Evolutionary conservation across 2,888 invertebrate genomes (phyloP).

Genomic region (Pyrrhia umbra): DNA sequence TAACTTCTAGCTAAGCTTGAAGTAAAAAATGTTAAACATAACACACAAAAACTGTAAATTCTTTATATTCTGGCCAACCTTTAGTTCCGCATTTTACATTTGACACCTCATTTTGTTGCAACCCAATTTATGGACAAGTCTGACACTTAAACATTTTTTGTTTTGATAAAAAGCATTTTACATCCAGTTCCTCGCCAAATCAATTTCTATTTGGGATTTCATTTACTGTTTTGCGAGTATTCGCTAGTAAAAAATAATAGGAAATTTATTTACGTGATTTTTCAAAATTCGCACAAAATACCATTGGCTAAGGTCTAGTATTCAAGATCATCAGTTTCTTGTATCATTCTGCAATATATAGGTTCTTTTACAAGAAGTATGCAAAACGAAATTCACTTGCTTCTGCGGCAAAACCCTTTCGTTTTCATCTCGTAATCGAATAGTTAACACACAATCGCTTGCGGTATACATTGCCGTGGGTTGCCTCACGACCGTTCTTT

Average conservation of each 20-base stretch:
- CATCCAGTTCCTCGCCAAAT: constrained; percentile 4
- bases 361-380: too few relatives aligned
- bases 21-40: not conserved
- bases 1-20: not conserved
- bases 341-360: too few relatives aligned
- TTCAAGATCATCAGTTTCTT: too few relatives aligned
- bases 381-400: constrained; percentile 20
- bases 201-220: not conserved
- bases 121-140: constrained; percentile 25
- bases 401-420: constrained; percentile 37
- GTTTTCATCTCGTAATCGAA: constrained; percentile 41
- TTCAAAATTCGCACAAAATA: too few relatives aligned
- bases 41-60: not conserved
- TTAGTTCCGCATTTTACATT: not conserved
- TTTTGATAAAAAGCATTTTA: constrained; percentile 11
- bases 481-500: constrained; percentile 42
- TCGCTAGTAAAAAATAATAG: too few relatives aligned
- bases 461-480: constrained; percentile 26
- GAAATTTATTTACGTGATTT: too few relatives aligned
- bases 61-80: not conserved
- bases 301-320: too few relatives aligned
- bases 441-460: constrained; percentile 45
- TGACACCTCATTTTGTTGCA: constrained; percentile 19
- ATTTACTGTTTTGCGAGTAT: not conserved
- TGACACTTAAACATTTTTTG: constrained; percentile 14